Conservation (phyloP, 2,113 vertebrate genomes). For the Felis catus region DNA sequence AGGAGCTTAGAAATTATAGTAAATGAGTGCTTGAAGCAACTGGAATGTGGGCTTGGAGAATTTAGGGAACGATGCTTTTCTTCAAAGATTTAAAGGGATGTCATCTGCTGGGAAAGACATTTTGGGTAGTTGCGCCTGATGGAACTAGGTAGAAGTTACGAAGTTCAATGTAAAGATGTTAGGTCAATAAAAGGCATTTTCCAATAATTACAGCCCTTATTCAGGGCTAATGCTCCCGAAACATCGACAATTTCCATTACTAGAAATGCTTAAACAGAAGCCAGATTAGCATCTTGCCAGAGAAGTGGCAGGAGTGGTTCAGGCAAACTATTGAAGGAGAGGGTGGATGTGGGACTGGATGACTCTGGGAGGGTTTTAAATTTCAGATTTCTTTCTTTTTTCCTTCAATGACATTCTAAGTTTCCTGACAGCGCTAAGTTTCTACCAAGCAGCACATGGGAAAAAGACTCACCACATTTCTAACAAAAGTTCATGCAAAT, state of each 20-base stretch:
- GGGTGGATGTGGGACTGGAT: neutral
- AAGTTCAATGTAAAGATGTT: neutral
- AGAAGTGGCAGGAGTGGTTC: neutral
- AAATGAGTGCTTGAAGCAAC: neutral
- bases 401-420: neutral
- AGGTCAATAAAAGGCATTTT: neutral
- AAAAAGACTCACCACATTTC: neutral
- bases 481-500: neutral
- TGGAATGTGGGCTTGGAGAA: neutral
- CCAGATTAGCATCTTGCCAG: neutral
- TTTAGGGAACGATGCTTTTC: neutral
- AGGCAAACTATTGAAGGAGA: neutral
- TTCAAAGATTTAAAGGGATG: neutral
- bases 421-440: neutral
- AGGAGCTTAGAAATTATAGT: neutral
- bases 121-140: neutral
- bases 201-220: neutral
- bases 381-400: neutral
- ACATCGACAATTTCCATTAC: neutral
- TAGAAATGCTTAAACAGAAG: constrained; percentile 29
- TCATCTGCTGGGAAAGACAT: neutral
- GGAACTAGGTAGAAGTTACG: neutral
- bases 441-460: neutral
- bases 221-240: neutral
- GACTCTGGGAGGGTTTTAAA: neutral